Evolutionary conservation across 2,113 vertebrate genomes (phyloP).

Genomic region (Psilopogon haemacephalus): DNA sequence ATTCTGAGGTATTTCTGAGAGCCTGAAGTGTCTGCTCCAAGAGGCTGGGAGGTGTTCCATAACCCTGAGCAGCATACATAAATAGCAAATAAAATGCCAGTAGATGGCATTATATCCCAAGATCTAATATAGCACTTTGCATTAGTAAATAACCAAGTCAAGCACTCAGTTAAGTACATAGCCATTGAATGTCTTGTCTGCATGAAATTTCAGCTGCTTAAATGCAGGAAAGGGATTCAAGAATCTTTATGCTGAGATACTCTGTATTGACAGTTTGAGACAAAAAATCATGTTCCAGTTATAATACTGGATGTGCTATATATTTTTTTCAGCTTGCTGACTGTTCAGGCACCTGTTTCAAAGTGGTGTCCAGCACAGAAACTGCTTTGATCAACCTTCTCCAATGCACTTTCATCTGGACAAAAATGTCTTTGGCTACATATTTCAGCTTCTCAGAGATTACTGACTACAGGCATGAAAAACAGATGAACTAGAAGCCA

Average conservation of each 20-base stretch:
- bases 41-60: not conserved
- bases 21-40: not conserved
- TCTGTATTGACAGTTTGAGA: not conserved
- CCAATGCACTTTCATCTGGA: not conserved
- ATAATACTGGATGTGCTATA: not conserved
- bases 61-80: not conserved
- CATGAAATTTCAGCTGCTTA: not conserved
- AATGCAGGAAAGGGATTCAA: not conserved
- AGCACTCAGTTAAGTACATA: not conserved
- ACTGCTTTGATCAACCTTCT: not conserved
- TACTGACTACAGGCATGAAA: not conserved
- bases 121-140: not conserved
- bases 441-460: not conserved
- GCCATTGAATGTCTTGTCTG: not conserved
- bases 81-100: slow-evolving; percentile 14
- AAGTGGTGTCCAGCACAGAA: not conserved
- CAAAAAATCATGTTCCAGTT: not conserved
- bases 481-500: not conserved
- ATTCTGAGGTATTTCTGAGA: not conserved
- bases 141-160: not conserved
- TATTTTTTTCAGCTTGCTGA: not conserved
- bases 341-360: not conserved
- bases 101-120: slow-evolving; percentile 48
- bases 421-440: not conserved
- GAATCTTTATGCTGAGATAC: not conserved